Evolutionary conservation across 2,113 vertebrate genomes (phyloP).

Genomic region (Morone saxatilis): DNA sequence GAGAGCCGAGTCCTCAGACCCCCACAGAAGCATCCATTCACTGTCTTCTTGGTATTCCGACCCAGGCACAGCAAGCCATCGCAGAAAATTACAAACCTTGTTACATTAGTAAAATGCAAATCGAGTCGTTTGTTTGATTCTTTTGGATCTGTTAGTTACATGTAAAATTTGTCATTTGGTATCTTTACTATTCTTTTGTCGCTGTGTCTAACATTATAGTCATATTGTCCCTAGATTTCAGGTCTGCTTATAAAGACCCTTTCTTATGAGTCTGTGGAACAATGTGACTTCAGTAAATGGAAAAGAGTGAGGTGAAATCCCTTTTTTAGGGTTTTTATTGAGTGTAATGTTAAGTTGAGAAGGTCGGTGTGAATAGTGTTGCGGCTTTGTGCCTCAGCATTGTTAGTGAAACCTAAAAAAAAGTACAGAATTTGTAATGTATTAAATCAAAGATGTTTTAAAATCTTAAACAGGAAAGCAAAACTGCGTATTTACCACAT

Average conservation of each 20-base stretch:
- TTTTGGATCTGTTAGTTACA: conserved; percentile 68
- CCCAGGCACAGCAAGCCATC: conserved; percentile 81
- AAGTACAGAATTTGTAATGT: conserved; percentile 79
- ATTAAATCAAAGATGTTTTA: conserved; percentile 81
- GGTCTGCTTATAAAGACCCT: conserved; percentile 60
- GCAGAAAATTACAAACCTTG: conserved; percentile 76
- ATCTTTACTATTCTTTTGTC: conserved; percentile 55
- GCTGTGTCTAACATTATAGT: conserved; percentile 68
- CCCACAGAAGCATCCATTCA: conserved; percentile 59
- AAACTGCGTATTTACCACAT: conserved; percentile 81
- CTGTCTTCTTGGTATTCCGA: conserved; percentile 76
- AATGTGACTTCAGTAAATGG: conserved; percentile 59
- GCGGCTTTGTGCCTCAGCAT: conserved; percentile 80
- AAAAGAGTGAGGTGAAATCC: conserved; percentile 61
- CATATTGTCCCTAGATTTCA: conserved; percentile 66
- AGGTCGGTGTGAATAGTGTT: conserved; percentile 82
- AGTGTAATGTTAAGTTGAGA: conserved; percentile 81
- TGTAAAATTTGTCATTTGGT: conserved; percentile 65
- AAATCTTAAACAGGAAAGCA: conserved; percentile 71
- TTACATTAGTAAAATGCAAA: conserved; percentile 66
- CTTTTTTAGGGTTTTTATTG: conserved; percentile 70
- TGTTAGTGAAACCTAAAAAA: conserved; percentile 80
- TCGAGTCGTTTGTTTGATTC: conserved; percentile 64
- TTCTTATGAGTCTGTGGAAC: conserved; percentile 70
- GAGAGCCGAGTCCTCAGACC: conserved; percentile 77